Evolutionary conservation across 2,888 invertebrate species (phyloP).

Genomic region (Polydrusus tereticollis): DNA sequence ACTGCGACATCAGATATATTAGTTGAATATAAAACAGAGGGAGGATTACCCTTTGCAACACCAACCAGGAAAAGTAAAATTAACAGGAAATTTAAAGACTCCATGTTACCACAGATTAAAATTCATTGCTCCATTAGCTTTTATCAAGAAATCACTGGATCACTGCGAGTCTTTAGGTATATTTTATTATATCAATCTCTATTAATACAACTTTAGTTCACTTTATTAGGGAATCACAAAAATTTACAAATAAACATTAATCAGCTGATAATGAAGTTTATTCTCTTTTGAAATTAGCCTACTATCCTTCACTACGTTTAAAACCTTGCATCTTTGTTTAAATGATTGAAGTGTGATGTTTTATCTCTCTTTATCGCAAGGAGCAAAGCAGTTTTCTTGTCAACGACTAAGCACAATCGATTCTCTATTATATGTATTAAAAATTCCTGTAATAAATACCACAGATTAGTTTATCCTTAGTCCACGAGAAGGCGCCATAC

Average conservation of each 20-base stretch:
- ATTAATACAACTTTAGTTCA: neutral
- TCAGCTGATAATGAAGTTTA: conserved; percentile 23
- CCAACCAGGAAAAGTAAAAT: neutral
- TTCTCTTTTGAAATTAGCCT: neutral
- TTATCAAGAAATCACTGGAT: neutral
- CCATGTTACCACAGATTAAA: neutral
- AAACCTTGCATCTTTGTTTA: neutral
- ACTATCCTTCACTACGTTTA: neutral
- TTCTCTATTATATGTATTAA: too few species aligned
- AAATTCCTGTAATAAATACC: too few species aligned
- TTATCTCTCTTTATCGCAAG: too few species aligned
- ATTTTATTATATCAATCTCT: too few species aligned
- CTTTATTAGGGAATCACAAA: neutral
- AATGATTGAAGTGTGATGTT: too few species aligned
- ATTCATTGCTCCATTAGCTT: neutral
- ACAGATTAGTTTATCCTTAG: too few species aligned
- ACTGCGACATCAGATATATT: neutral
- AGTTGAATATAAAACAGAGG: neutral
- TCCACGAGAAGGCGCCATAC: too few species aligned
- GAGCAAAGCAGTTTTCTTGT: too few species aligned
- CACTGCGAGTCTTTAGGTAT: too few species aligned
- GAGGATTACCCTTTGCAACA: neutral
- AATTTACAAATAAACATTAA: conserved; percentile 11
- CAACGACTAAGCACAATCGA: too few species aligned
- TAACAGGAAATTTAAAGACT: neutral